Evolutionary conservation across 1,140 invertebrate genomes (phyloP).

Genomic region (Lepidostoma basale): DNA sequence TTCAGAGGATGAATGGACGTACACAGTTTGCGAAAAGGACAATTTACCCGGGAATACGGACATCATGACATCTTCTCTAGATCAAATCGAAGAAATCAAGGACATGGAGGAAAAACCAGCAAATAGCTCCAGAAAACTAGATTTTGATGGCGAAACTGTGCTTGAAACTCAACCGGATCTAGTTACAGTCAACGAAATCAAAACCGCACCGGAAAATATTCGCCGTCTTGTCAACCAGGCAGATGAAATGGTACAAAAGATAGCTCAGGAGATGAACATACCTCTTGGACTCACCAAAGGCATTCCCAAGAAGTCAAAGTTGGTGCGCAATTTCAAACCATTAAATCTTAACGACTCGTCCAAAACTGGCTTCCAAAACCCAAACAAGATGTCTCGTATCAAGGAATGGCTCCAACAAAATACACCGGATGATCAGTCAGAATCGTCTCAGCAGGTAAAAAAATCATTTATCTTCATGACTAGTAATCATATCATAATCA

Average conservation of each 20-base stretch:
- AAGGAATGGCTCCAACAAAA: slow-evolving; percentile 70
- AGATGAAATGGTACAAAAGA: slow-evolving; percentile 70
- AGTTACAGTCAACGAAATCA: background rate
- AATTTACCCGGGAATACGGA: slow-evolving; percentile 57
- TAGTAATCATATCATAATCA: no score
- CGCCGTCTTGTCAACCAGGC: slow-evolving; percentile 72
- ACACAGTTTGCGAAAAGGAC: slow-evolving; percentile 61
- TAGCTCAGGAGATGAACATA: slow-evolving; percentile 52
- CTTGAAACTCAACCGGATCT: background rate
- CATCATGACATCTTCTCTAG: slow-evolving; percentile 58
- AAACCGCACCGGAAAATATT: slow-evolving; percentile 56
- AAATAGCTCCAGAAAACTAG: slow-evolving; percentile 23
- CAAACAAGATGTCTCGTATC: slow-evolving; percentile 69
- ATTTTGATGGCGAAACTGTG: slow-evolving; percentile 25
- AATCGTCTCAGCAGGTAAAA: slow-evolving; percentile 51
- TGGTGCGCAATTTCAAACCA: slow-evolving; percentile 60
- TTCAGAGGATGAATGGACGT: slow-evolving; percentile 73
- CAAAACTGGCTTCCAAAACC: slow-evolving; percentile 53
- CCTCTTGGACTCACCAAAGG: slow-evolving; percentile 48
- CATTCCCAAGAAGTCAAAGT: slow-evolving; percentile 49
- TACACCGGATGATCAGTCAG: slow-evolving; percentile 53
- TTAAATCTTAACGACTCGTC: slow-evolving; percentile 59
- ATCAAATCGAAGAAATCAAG: slow-evolving; percentile 53
- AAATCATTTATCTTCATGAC: no score
- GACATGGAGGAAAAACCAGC: background rate